These are phyloP conservation scores for Cataglyphis cursor DNA, from an alignment of 2,888 invertebrate species.

Conservation along the genomic window DNA sequence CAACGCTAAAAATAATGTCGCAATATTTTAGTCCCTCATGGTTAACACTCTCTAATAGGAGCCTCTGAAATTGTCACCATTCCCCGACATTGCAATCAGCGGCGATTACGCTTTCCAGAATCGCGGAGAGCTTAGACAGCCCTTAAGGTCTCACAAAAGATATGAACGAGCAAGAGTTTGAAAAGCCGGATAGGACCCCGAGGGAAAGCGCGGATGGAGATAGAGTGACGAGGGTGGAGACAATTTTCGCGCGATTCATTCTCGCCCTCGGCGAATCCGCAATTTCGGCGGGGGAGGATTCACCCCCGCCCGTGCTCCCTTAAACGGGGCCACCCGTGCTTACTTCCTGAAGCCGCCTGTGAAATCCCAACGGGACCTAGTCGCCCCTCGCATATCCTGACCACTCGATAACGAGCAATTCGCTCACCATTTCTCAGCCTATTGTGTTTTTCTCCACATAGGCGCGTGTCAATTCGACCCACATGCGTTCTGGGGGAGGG, in stretches of 20 bases:
- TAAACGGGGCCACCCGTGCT: slow-evolving; percentile 52
- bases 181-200: slow-evolving; percentile 38
- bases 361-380: slow-evolving; percentile 66
- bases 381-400: slow-evolving; percentile 65
- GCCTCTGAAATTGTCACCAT: background rate
- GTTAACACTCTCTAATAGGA: background rate
- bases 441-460: slow-evolving; percentile 78
- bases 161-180: slow-evolving; percentile 25
- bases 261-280: slow-evolving; percentile 61
- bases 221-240: slow-evolving; percentile 42
- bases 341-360: slow-evolving; percentile 67
- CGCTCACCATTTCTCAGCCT: slow-evolving; percentile 83
- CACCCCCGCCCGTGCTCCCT: slow-evolving; percentile 6
- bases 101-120: slow-evolving; percentile 41
- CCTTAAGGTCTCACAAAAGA: slow-evolving; percentile 46
- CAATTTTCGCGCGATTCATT: slow-evolving; percentile 75
- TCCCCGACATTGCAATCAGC: slow-evolving; percentile 2
- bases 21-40: background rate
- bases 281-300: slow-evolving; percentile 39
- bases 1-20: background rate
- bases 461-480: slow-evolving; percentile 76
- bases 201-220: slow-evolving; percentile 33
- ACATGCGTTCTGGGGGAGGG: slow-evolving; percentile 42
- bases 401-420: slow-evolving; percentile 84
- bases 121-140: slow-evolving; percentile 40